These are phyloP conservation scores for Neotragus pygmaeus DNA, from an alignment of 2,113 vertebrate genomes.

Conservation along the genomic window DNA sequence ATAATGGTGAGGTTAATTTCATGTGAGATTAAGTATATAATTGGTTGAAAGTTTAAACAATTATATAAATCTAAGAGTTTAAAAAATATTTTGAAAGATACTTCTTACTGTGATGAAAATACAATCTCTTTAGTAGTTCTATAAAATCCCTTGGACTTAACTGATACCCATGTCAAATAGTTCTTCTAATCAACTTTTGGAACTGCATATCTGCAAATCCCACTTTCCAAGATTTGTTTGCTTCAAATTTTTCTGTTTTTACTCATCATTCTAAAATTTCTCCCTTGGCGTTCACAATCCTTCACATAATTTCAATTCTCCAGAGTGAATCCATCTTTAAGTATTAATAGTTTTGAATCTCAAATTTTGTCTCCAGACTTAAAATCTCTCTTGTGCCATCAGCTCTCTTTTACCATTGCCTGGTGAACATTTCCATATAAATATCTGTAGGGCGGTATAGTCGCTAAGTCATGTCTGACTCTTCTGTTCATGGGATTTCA, in stretches of 20 bases:
- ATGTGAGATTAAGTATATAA: background rate
- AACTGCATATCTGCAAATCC: background rate
- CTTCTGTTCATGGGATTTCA: background rate
- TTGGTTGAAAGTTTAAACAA: background rate
- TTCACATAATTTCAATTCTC: background rate
- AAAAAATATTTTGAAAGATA: background rate
- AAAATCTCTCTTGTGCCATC: background rate
- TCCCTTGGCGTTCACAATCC: background rate
- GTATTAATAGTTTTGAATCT: background rate
- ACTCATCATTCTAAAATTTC: background rate
- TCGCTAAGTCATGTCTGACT: background rate
- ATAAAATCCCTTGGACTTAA: background rate
- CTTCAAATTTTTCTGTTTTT: background rate
- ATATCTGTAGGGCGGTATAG: background rate
- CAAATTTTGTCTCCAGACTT: background rate
- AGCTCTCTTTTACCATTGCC: background rate
- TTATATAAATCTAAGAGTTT: background rate
- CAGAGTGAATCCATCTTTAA: background rate
- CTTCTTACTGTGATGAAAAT: background rate
- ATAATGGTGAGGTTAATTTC: background rate
- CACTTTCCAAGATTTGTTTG: background rate
- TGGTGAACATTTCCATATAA: background rate
- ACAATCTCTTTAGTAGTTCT: background rate
- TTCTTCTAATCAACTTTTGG: background rate
- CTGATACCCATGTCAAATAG: background rate